Evolutionary conservation across 64 coral and sea anemone genomes (phyloP), one percentile per base, ranked within the genome.

Genomic region (Stichodactyla mertensii): DNA sequence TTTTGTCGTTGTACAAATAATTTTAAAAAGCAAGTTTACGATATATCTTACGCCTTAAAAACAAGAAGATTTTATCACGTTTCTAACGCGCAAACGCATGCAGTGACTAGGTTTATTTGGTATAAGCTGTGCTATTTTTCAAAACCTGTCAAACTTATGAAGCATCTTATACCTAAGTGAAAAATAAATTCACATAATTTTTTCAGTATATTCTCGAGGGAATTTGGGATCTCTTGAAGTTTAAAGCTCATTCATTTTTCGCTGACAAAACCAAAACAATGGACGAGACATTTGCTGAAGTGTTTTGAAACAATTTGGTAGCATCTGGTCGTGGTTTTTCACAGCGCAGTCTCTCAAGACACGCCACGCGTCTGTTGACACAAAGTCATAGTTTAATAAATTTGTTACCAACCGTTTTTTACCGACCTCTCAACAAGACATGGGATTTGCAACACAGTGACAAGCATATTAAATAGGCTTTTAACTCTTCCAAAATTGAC

Each of bases 231-330:
- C 62, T 66, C 62, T 66, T 66, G 19, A 66, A 66, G 62, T 22
- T 66, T 66, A 66, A 66, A 66, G 62, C 62, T 66, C 62, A 66
- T 66, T 66, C 22, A 66, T 66, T 66, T 66, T 66, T 18, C 62
- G 7, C 19, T 66, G 62, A 66, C 62, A n/a, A 66, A 66, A 20
- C 9, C 6, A 22, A 66, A 66, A 66, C 2, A 66, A n/a, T n/a
- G 23, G 62, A n/a, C 60, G 22, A 66, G 62, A 22, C 62, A 23
- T 66, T 66, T 22, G 22, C 22, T 66, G 20, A 66, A 66, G 62
- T 66, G 62, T 66, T 66, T 66, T 66, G 62, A 66, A 66, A n/a
- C 19, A 20, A n/a, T 66, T 66, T 66, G 5, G 7, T n/a, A 7
- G 19, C 62, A 66, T 4, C 62, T 66, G 62, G 62, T n/a, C 4